A percentile compares a stretch with the other conserved stretches of the same genome.
Conservation (phyloP, 2,113 vertebrate genomes). For the Fregetta grallaria region DNA sequence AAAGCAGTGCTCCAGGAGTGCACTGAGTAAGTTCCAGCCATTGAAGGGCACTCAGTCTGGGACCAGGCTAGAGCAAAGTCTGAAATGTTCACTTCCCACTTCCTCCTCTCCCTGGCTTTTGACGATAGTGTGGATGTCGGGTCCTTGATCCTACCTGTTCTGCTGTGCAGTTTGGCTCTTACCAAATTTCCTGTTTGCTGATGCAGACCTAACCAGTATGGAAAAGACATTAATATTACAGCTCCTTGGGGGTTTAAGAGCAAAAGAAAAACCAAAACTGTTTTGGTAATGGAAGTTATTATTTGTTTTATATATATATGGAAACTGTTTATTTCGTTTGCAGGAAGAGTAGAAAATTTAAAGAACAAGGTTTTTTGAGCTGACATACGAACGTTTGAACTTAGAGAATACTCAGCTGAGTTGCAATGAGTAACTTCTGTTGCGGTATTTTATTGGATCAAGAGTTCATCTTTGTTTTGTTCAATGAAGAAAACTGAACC, state of each 20-base stretch:
- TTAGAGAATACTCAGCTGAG: not conserved
- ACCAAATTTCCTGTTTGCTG: not conserved
- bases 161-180: not conserved
- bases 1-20: not conserved
- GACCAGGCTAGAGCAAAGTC: not conserved
- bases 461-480: not conserved
- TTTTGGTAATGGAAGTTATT: not conserved
- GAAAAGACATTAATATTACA: not conserved
- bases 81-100: not conserved
- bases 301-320: not conserved
- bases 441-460: not conserved
- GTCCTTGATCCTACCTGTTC: not conserved
- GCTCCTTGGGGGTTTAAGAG: not conserved
- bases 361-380: not conserved
- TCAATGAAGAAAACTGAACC: not conserved
- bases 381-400: not conserved
- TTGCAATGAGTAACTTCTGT: not conserved
- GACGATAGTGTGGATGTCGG: fast-evolving
- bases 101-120: not conserved
- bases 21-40: not conserved
- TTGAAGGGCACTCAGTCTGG: not conserved
- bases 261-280: not conserved
- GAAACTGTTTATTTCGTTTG: not conserved
- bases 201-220: not conserved
- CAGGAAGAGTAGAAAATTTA: not conserved